Evolutionary conservation across 1,140 invertebrate genomes (phyloP), one percentile per base, ranked within the genome.

Genomic region (Anthonomus grandis): DNA sequence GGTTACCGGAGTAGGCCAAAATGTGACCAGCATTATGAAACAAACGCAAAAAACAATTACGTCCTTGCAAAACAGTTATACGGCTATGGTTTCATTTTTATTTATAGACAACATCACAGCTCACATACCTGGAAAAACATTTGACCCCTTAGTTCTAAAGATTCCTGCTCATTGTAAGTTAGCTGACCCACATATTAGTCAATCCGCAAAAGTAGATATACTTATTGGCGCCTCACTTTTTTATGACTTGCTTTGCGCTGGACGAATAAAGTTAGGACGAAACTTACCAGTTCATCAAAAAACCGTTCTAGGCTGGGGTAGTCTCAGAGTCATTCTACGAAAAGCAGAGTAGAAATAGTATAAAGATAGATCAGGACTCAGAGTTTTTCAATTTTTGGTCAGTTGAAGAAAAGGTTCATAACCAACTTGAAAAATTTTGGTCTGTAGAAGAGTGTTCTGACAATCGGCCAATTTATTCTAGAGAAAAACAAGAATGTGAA

Each of bases 141-240:
- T 61, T 17, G 18, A 58, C 25, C 15, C 5, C 2, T 24, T n/a
- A 22, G 21, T 23, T 2, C 19, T 61, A 17, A 51, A 38, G 5
- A 58, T 63, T 39, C 62, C 59, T 12, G 2, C 34, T 36, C 51
- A 51, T 31, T 13, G 60, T 2, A 13, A 18, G 4, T 53, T 64
- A 34, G 54, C 61, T 17, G 68, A 71, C 22, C 62, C 59, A 0
- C 56, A 62, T 36, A 70, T 63, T 60, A 36, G 59, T 37, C 15
- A 57, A 4, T 13, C 42, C 1, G 21, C 38, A 10, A 21, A 25
- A 24, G 52, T 66, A 19, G 60, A 65, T 41, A 15, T 63, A 4
- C 36, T 64, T 23, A 15, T 65, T 9, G 63, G 63, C 10, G 56
- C 62, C 15, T 44, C 46, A 34, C 25, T 6, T n/a, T n/a, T n/a